A percentile compares a stretch with the other conserved stretches of the same genome.
These are phyloP conservation scores for Neotoxoptera formosana DNA, from an alignment of 1,140 invertebrate species.

Conservation along the genomic window DNA sequence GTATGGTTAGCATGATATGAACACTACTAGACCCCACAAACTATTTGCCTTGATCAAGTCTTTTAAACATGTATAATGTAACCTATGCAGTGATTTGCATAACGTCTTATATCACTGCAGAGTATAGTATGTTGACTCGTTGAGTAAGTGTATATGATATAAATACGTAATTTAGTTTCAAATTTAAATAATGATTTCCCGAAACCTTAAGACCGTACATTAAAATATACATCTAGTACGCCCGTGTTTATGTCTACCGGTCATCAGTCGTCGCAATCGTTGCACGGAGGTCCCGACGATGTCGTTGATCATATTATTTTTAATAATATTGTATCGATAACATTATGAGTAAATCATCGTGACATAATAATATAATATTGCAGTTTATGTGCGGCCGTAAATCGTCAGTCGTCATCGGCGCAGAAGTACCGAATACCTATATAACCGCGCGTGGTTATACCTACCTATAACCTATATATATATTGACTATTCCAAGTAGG, in stretches of 20 bases:
- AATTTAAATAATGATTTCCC: background rate
- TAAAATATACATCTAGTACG: background rate
- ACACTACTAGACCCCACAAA: background rate
- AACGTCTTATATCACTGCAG: too few relatives aligned
- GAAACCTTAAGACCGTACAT: background rate
- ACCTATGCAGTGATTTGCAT: too few relatives aligned
- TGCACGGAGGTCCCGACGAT: background rate
- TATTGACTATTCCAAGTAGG: background rate
- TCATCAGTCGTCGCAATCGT: background rate
- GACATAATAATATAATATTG: background rate
- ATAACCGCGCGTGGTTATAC: background rate
- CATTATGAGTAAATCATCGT: background rate
- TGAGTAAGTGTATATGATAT: background rate
- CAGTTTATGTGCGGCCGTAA: background rate
- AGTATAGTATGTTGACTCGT: too few relatives aligned
- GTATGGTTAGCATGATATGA: background rate
- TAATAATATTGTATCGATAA: constrained; percentile 5
- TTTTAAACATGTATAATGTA: too few relatives aligned
- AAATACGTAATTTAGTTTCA: too few relatives aligned
- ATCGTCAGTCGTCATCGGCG: background rate
- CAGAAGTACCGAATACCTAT: background rate
- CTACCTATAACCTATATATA: background rate
- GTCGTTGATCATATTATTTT: background rate
- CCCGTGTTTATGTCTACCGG: background rate
- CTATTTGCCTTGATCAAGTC: background rate